phyloP scores from a whole-genome alignment of 2,888 invertebrate species.

The Mamestra brassicae region DNA sequence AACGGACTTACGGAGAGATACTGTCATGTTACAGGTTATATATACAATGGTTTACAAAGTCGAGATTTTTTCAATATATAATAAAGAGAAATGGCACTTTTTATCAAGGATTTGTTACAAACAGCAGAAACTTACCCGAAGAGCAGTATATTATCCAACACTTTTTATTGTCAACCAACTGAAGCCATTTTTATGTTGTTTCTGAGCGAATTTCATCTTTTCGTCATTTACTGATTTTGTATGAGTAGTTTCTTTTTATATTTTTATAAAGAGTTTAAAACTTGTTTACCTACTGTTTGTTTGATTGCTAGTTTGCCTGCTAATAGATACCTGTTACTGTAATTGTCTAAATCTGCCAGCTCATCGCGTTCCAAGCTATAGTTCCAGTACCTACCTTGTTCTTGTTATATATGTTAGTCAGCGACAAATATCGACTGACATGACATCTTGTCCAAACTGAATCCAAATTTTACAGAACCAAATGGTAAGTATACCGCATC shows the following conservation, averaged over 20 bases:
- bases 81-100: background rate
- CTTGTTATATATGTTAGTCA: background rate
- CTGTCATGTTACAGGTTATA: background rate
- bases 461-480: no score
- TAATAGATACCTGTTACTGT: background rate
- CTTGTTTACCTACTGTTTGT: background rate
- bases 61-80: background rate
- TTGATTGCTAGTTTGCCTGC: background rate
- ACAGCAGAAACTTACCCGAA: background rate
- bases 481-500: no score
- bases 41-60: no score
- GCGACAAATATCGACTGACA: no score
- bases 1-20: background rate
- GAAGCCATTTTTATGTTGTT: background rate
- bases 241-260: background rate
- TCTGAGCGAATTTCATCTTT: background rate
- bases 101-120: background rate
- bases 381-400: background rate
- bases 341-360: background rate
- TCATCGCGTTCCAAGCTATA: background rate
- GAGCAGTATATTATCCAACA: background rate
- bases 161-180: background rate
- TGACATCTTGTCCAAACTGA: no score
- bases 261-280: slow-evolving; percentile 13
- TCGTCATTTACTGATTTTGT: background rate